A percentile compares a stretch with the other conserved stretches of the same genome.
phyloP scores from a whole-genome alignment of 2,113 vertebrate species.

The Pterocles gutturalis region DNA sequence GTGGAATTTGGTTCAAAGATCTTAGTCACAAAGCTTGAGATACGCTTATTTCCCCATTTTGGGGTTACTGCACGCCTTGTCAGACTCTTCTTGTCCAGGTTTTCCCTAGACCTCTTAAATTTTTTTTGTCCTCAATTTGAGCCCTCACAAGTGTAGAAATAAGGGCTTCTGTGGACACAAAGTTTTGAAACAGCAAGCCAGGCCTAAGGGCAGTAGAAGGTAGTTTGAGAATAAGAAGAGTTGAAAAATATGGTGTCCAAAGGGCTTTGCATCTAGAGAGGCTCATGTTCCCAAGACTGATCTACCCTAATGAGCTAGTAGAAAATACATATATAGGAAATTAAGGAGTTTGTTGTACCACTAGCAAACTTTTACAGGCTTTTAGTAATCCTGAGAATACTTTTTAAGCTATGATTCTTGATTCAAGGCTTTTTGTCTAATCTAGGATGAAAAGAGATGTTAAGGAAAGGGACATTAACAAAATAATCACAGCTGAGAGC shows the following conservation, averaged over 20 bases:
- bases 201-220: not conserved
- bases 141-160: not conserved
- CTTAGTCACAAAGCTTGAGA: fast-evolving
- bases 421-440: not conserved
- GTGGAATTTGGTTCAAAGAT: not conserved
- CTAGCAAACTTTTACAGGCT: not conserved
- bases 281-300: not conserved
- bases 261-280: not conserved
- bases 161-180: fast-evolving
- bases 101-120: not conserved
- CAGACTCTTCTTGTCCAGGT: not conserved
- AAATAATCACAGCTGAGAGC: not conserved
- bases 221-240: not conserved
- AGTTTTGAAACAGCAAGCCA: not conserved
- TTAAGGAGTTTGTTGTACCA: not conserved
- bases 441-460: not conserved
- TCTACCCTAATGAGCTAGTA: not conserved
- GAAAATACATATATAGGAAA: not conserved
- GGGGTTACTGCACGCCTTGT: not conserved
- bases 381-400: not conserved
- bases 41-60: not conserved
- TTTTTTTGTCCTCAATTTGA: not conserved
- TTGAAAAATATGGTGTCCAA: not conserved
- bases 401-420: not conserved
- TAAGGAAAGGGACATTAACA: not conserved